A percentile compares a stretch with the other conserved stretches of the same genome.
phyloP scores from a whole-genome alignment of 2,888 invertebrate genomes.

The Agrotis puta region DNA sequence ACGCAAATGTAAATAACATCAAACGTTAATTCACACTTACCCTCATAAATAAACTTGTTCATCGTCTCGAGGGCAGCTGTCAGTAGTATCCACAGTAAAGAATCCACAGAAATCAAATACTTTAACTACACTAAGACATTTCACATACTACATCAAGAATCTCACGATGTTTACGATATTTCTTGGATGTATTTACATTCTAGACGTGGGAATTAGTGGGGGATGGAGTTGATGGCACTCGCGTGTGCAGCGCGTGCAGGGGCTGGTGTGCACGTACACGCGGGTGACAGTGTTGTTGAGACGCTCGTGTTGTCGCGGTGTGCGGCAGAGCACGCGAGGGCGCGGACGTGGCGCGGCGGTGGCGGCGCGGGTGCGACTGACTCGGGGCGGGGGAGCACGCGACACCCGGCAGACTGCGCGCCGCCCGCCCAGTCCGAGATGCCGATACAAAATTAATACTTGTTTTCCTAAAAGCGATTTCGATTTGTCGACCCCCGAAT shows the following conservation, averaged over 20 bases:
- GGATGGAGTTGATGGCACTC: slow-evolving; percentile 48
- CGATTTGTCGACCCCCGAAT: slow-evolving; percentile 89
- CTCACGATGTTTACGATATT: slow-evolving; percentile 76
- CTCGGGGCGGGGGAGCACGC: slow-evolving; percentile 79
- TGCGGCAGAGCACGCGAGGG: slow-evolving; percentile 70
- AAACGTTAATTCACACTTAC: slow-evolving; percentile 63
- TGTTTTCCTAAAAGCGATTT: slow-evolving; percentile 90
- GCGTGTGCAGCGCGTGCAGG: slow-evolving; percentile 51
- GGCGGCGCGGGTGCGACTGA: slow-evolving; percentile 82
- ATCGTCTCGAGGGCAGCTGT: slow-evolving; percentile 61
- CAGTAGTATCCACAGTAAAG: slow-evolving; percentile 73
- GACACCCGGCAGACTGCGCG: slow-evolving; percentile 79
- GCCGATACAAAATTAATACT: slow-evolving; percentile 91
- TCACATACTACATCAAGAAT: slow-evolving; percentile 68
- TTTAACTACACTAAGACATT: slow-evolving; percentile 78
- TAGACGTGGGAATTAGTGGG: slow-evolving; percentile 55
- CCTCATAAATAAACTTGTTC: slow-evolving; percentile 69
- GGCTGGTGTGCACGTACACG: slow-evolving; percentile 61
- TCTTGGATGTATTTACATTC: slow-evolving; percentile 69
- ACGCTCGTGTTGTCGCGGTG: slow-evolving; percentile 75
- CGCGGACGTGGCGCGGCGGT: slow-evolving; percentile 77
- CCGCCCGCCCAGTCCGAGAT: slow-evolving; percentile 80
- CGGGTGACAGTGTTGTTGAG: slow-evolving; percentile 66
- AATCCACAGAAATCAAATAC: slow-evolving; percentile 79
- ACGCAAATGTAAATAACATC: slow-evolving; percentile 39